Conservation (phyloP, 2,888 invertebrate species). For the Thelaira solivaga region DNA sequence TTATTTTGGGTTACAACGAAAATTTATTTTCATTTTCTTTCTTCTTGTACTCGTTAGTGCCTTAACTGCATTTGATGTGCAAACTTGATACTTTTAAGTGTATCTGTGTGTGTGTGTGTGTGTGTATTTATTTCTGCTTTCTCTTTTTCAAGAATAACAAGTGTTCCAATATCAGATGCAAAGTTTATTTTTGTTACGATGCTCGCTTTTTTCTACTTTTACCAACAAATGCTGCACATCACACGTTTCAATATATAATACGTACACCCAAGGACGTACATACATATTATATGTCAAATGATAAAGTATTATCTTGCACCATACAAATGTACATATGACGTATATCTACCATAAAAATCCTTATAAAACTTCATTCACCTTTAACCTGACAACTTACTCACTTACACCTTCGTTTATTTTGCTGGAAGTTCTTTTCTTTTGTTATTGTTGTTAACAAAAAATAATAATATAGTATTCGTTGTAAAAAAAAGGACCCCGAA, state of each 20-base stretch:
- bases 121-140: too few relatives aligned
- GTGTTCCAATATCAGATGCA: constrained; percentile 56
- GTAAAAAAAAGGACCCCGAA: constrained; percentile 13
- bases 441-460: background rate
- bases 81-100: constrained; percentile 20
- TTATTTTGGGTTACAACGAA: constrained; percentile 69
- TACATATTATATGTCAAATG: constrained; percentile 34
- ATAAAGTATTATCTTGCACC: constrained; percentile 28
- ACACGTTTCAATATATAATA: too few relatives aligned
- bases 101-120: too few relatives aligned
- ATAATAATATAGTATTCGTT: background rate
- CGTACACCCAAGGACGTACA: too few relatives aligned
- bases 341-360: constrained; percentile 1
- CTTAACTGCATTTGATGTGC: constrained; percentile 15
- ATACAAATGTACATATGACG: background rate
- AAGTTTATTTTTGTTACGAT: constrained; percentile 19
- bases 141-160: background rate
- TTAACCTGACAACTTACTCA: constrained; percentile 34
- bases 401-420: constrained; percentile 29
- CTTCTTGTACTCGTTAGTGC: background rate
- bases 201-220: constrained; percentile 19
- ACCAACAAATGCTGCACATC: constrained; percentile 35
- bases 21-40: background rate
- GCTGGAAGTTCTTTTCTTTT: background rate
- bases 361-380: background rate